Base-by-base conservation (phyloP, 2,797 vertebrate species). In the Eremophila alpestris region DNA sequence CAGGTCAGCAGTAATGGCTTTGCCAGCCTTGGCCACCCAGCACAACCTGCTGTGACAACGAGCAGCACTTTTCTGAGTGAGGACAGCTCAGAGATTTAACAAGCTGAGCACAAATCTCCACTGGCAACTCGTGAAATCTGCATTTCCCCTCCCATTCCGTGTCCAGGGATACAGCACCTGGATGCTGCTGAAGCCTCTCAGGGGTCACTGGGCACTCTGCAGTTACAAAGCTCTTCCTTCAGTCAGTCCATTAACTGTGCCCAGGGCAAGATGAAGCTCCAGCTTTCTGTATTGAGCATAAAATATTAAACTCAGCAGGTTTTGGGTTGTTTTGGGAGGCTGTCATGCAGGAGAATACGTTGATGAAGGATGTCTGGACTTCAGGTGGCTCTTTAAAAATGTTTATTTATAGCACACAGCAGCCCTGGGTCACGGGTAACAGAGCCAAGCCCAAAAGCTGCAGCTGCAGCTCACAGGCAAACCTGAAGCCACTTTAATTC, bases 91-190 rank as follows among this genome's bases (percentile, higher is more conserved):
- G 41, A 4, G 18, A 3, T 86, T 56, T 27, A 56, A 63, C 17
- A 19, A 80, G 46, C 29, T 52, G 29, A 59, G 20, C 34, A 51
- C 11, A 86, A 64, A 92, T 51, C 64, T 86, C 71, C 45, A 43
- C 62, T 74, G 63, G n/a, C 52, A 83, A 2, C 56, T 77, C 3
- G 3, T 24, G 64, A 52, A 83, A 86, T 51, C 60, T 74, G 64
- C 52, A 16, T 90, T 87, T 76, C 30, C 10, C 36, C 23, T 67
- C 43, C 48, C 2, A 0, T 63, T 62, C 76, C 4, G 3, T 22
- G 43, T 2, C 11, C 34, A 52, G 55, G 63, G 79, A 45, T 10
- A 5, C 36, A 51, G 40, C 13, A 16, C 10, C 15, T 0, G 0
- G 23, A 36, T 0, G 0, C 43, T 71, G n/a, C 41, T 14, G 63